These are phyloP conservation scores for Corythornis madagascariensis DNA, from an alignment of 2,113 vertebrate species.

Conservation along the genomic window DNA sequence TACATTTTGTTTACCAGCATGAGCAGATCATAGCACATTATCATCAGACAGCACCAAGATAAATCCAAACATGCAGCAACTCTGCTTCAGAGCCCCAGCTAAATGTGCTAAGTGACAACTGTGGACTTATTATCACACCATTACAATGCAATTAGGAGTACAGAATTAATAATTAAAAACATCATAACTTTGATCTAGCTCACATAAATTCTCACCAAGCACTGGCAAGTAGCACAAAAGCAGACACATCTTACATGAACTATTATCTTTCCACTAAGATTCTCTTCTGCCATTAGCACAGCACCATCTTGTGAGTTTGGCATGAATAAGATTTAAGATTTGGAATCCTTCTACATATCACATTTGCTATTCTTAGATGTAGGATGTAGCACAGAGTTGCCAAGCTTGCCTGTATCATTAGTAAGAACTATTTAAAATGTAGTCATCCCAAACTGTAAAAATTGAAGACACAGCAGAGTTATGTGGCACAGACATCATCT, in stretches of 20 bases:
- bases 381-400: not conserved
- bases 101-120: not conserved
- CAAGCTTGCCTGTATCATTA: not conserved
- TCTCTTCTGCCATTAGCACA: not conserved
- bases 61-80: not conserved
- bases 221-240: not conserved
- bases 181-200: not conserved
- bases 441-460: not conserved
- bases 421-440: not conserved
- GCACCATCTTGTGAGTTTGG: not conserved
- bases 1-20: not conserved
- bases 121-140: not conserved
- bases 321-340: not conserved
- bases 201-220: not conserved
- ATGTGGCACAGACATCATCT: fast-evolving
- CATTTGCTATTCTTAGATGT: not conserved
- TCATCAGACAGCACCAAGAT: not conserved
- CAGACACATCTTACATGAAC: not conserved
- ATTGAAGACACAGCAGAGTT: not conserved
- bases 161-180: not conserved
- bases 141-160: not conserved
- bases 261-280: not conserved
- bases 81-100: not conserved
- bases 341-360: not conserved
- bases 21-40: not conserved